Conservation (phyloP, 2,797 vertebrate genomes). For the Semotilus atromaculatus region DNA sequence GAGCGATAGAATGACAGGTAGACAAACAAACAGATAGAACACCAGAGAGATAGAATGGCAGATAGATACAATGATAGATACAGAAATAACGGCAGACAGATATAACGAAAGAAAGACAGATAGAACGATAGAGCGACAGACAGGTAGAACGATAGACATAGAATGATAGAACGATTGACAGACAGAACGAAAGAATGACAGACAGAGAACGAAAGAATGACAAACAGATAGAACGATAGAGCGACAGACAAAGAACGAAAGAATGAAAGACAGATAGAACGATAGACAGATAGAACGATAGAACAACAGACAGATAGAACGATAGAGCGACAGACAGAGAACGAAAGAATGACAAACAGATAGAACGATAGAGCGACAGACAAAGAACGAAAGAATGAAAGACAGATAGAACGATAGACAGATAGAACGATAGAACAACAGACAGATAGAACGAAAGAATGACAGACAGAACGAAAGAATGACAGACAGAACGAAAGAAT, state of each 20-base stretch:
- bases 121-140: no score
- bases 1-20: neutral
- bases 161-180: neutral
- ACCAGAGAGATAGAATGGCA: neutral
- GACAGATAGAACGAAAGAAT: neutral
- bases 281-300: neutral
- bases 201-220: neutral
- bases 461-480: no score
- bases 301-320: neutral
- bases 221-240: no score
- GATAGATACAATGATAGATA: fast-evolving
- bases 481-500: neutral
- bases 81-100: neutral
- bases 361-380: neutral
- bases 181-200: neutral
- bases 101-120: fast-evolving
- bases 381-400: neutral
- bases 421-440: neutral
- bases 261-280: neutral
- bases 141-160: no score
- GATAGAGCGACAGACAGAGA: neutral
- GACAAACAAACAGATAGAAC: neutral
- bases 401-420: neutral
- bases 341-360: fast-evolving
- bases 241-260: fast-evolving